Percentiles rank a stretch among this genome's conserved stretches.
phyloP scores from a whole-genome alignment of 2,113 vertebrate species.

The Halcyon malimbica region DNA sequence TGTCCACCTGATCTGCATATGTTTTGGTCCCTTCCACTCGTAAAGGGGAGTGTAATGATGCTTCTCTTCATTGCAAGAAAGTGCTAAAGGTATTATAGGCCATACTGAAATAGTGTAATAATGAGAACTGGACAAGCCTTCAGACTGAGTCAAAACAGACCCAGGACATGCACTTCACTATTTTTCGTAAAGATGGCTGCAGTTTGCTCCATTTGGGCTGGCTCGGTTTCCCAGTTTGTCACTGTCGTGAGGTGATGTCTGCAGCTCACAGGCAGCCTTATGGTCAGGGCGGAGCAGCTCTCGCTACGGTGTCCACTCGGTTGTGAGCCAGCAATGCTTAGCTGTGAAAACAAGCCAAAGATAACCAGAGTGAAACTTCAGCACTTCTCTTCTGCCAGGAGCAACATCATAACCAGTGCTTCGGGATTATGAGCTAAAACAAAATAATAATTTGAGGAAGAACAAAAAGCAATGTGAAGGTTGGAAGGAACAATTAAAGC shows the following conservation, averaged over 20 bases:
- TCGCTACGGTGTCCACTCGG: background rate
- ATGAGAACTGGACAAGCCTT: background rate
- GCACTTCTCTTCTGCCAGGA: conserved; percentile 38
- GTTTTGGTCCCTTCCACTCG: background rate
- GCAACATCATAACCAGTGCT: background rate
- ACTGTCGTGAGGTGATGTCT: background rate
- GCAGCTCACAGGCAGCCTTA: background rate
- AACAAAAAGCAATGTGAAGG: background rate
- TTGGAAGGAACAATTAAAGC: conserved; percentile 61
- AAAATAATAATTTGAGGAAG: conserved; percentile 58
- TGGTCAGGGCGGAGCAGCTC: background rate
- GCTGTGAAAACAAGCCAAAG: conserved; percentile 31
- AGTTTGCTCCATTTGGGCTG: background rate
- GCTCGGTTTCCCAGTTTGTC: background rate
- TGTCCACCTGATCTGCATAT: background rate
- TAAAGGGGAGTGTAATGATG: background rate
- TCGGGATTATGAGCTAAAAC: background rate
- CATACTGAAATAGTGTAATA: background rate
- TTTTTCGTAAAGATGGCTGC: background rate
- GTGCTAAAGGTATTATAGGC: background rate
- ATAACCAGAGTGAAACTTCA: conserved; percentile 38
- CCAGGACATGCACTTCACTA: background rate
- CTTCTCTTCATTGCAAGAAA: background rate
- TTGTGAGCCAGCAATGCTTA: background rate
- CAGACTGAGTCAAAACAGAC: background rate